These are phyloP conservation scores for Elegia similella DNA, from an alignment of 2,888 invertebrate genomes.

Conservation along the genomic window DNA sequence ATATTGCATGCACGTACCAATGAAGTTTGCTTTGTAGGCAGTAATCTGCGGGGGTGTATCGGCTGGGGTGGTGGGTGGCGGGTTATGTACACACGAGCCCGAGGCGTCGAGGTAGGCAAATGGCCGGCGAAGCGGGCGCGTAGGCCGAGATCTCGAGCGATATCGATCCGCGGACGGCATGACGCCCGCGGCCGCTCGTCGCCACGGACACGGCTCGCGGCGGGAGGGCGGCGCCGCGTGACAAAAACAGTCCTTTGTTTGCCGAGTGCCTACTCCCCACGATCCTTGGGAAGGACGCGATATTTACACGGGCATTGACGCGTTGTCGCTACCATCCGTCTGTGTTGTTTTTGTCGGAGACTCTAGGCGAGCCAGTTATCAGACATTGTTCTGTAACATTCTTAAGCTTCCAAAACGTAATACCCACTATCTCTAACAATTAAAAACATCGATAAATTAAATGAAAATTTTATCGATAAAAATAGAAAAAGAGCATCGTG, in stretches of 20 bases:
- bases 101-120: constrained; percentile 82
- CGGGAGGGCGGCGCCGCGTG: constrained; percentile 66
- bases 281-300: constrained; percentile 34
- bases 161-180: constrained; percentile 75
- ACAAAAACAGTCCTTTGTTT: constrained; percentile 80
- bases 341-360: constrained; percentile 9
- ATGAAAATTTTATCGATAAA: constrained; percentile 22
- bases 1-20: constrained; percentile 82
- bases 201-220: constrained; percentile 68
- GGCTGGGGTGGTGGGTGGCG: constrained; percentile 69
- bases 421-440: background rate
- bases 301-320: constrained; percentile 37
- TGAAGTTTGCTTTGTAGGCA: constrained; percentile 82
- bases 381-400: background rate
- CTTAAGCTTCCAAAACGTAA: background rate
- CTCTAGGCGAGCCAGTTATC: background rate
- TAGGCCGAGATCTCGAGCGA: constrained; percentile 78
- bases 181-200: constrained; percentile 57
- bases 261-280: constrained; percentile 44
- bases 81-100: constrained; percentile 80
- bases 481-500: constrained; percentile 18
- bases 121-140: constrained; percentile 77
- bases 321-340: constrained; percentile 26
- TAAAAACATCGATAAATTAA: background rate
- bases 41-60: constrained; percentile 79